Evolutionary conservation across 2,113 vertebrate species (phyloP), one percentile per base, ranked within the genome.

Genomic region (Spea multiplicata): DNA sequence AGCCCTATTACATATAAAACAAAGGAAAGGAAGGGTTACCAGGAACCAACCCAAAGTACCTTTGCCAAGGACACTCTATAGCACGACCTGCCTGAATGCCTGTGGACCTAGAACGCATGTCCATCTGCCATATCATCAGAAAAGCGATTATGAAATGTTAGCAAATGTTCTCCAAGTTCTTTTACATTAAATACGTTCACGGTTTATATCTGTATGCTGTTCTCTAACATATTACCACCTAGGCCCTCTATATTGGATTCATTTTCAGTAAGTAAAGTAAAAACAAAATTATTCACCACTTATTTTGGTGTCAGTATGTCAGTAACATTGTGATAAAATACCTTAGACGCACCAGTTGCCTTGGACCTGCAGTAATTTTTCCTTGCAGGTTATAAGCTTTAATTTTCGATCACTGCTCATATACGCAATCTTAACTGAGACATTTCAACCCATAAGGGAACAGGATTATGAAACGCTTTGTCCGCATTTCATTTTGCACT

Each of bases 381-480:
- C 46, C 71, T 68, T 68, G 52, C 52, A 61, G 44, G 45, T 80
- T 80, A 74, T 74, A 53, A 68, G 78, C 71, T 80, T 80, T 80
- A 80, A 80, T 80, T 80, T 80, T 80, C 78, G 71, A 80, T 80
- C 78, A 80, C 64, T 61, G 70, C 48, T 80, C 78, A 72, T 73
- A 74, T 80, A 74, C 78, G 64, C 78, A 74, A 67, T 80, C 53
- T 62, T 80, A 74, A 80, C 78, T 71, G 78, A 80, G 71, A 80
- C 78, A 80, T 80, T 80, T 74, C 78, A 80, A 80, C 77, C 72
- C 78, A 80, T 74, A 80, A 80, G 78, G 78, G 78, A 80, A 50
- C 64, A 68, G 71, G 78, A 74, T 80, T 80, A 74, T 74, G 78
- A 80, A 80, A 80, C 78, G 78, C 78, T 80, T 80, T 80, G 71